Base-by-base conservation (phyloP, 2,113 vertebrate species). In the Pelvicachromis taeniatus region DNA sequence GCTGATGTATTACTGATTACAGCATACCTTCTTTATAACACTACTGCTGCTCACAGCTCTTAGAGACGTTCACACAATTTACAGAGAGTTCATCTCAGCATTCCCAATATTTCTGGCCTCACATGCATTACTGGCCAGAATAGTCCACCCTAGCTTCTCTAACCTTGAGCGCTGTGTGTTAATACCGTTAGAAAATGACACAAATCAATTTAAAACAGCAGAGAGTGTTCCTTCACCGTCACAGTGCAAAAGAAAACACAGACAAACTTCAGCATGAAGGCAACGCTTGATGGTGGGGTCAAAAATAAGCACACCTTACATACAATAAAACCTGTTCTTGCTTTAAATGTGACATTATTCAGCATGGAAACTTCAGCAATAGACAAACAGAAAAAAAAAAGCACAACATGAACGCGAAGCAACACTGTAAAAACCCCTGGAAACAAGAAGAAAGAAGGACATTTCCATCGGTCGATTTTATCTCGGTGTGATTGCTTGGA, bases 11-110 rank as follows among this genome's bases (percentile, higher is more conserved):
- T 26, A 26, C 26, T 26, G 85, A 94, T 92, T 87, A 89, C 75
- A 79, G 86, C 75, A 58, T 80, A 91, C 82, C 84, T 90, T 89
- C 78, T 86, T 65, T 89, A 42, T 65, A 58, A 83, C 78, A 40
- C 88, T 91, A 83, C 56, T 77, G 90, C 92, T 90, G 84, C 54
- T 7, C 84, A 56, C 45, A 65, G 77, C 87, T 88, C 63, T 85
- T 50, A 85, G 81, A 90, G 89, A 81, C 89, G 70, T 73, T 77
- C 81, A 52, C n/a, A 26, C 86, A 84, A 92, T 90, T 92, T 91
- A 88, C 63, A 89, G 26, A 58, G 68, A 93, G 85, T 84, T 89
- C 90, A 85, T 91, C 78, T 80, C 73, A 56, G 84, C 78, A 85
- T 91, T 92, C 77, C 77, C 63, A 87, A 65, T 82, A 54, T 80